Conservation (phyloP, 1,140 invertebrate species). For the Alviniconcha marisindica region DNA sequence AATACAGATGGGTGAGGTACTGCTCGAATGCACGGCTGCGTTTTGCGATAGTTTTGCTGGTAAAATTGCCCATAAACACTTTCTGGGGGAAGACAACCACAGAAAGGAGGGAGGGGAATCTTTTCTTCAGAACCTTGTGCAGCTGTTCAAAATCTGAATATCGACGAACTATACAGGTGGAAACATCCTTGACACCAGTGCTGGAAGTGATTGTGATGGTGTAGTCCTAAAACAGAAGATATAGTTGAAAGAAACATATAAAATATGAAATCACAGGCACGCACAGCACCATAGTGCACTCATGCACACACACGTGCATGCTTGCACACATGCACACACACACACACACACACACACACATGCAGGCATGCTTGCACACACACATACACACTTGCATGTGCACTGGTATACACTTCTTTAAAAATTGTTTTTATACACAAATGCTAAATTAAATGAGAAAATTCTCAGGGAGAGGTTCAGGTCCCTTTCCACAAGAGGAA, state of each 20-base stretch:
- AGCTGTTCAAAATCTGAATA: slow-evolving; percentile 87
- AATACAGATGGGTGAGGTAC: slow-evolving; percentile 81
- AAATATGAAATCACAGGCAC: not conserved
- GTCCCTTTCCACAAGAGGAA: no score
- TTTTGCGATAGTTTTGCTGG: slow-evolving; percentile 82
- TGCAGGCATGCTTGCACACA: not conserved
- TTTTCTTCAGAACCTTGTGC: slow-evolving; percentile 81
- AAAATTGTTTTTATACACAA: no score
- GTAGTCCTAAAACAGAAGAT: slow-evolving; percentile 67
- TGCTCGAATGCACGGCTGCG: slow-evolving; percentile 85
- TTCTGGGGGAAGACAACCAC: slow-evolving; percentile 85
- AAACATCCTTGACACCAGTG: slow-evolving; percentile 70
- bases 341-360: not conserved
- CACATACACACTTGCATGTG: not conserved
- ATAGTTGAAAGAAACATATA: not conserved
- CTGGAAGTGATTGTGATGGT: slow-evolving; percentile 71
- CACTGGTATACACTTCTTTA: no score
- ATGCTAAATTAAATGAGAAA: no score
- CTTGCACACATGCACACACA: not conserved
- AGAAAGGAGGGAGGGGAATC: slow-evolving; percentile 80
- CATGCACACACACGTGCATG: not conserved
- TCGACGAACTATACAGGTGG: slow-evolving; percentile 83
- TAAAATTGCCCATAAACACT: slow-evolving; percentile 86
- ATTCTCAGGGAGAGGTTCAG: no score
- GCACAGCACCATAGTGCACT: not conserved